phyloP scores from a whole-genome alignment of 2,888 invertebrate species.

The Tetropium fuscum region DNA sequence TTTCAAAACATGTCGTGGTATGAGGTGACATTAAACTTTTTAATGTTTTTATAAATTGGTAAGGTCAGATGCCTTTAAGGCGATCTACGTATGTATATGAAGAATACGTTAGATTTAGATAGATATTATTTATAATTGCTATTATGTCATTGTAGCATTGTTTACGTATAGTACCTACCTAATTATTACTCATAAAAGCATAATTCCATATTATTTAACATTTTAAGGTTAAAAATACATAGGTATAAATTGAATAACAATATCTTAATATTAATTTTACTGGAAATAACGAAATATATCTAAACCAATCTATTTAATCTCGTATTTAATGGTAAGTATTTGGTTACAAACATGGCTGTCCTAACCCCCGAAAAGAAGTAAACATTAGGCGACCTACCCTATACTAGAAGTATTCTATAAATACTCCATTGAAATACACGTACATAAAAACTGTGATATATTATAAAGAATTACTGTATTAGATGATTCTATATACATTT shows the following conservation, averaged over 20 bases:
- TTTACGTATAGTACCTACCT: too few species aligned
- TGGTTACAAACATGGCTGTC: constrained; percentile 25
- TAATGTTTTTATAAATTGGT: constrained; percentile 10
- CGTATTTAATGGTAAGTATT: not conserved
- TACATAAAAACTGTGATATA: not conserved
- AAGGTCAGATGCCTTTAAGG: constrained; percentile 8
- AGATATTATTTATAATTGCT: too few species aligned
- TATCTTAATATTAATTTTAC: too few species aligned
- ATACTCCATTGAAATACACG: not conserved
- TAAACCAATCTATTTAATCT: not conserved
- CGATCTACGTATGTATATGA: too few species aligned
- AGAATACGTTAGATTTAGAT: too few species aligned
- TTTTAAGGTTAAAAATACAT: too few species aligned
- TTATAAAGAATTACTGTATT: not conserved
- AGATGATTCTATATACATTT: not conserved
- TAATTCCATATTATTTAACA: too few species aligned
- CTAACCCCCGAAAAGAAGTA: constrained; percentile 31
- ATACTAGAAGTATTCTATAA: constrained; percentile 22
- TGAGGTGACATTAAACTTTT: constrained; percentile 3
- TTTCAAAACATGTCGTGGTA: not conserved
- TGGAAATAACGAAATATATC: too few species aligned
- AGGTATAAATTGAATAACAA: too few species aligned
- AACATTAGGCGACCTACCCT: constrained; percentile 34
- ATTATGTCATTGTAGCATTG: too few species aligned
- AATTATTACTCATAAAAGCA: too few species aligned